phyloP scores from a whole-genome alignment of 2,113 vertebrate genomes.

The Anoplopoma fimbria region DNA sequence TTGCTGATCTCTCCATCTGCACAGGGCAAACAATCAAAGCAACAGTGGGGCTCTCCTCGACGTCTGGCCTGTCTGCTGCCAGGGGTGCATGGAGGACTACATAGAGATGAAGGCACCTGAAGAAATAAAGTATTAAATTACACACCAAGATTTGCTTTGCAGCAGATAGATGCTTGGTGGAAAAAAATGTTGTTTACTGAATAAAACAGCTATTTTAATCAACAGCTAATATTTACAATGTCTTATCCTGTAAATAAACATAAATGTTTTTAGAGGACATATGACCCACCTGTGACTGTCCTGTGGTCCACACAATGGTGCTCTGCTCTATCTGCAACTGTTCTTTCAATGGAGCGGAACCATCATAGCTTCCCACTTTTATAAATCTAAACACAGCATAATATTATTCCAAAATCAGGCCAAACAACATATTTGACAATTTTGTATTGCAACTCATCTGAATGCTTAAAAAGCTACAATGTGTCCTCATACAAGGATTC shows the following conservation, averaged over 20 bases:
- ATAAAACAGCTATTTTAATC: not conserved
- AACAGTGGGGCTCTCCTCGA: slow-evolving; percentile 76
- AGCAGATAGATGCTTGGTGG: not conserved
- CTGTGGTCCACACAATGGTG: slow-evolving; percentile 78
- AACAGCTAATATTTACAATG: not conserved
- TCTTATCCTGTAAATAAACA: not conserved
- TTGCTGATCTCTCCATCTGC: slow-evolving; percentile 83
- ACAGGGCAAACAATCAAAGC: slow-evolving; percentile 84
- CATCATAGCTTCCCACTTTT: slow-evolving; percentile 83
- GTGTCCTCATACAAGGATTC: not conserved
- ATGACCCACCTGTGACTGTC: slow-evolving; percentile 66
- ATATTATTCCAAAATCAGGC: not conserved
- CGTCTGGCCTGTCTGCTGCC: slow-evolving; percentile 78
- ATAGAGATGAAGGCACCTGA: slow-evolving; percentile 81
- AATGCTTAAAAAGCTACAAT: not conserved
- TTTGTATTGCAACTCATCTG: not conserved
- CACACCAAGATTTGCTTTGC: not conserved
- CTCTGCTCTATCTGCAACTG: slow-evolving; percentile 75
- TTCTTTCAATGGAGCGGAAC: slow-evolving; percentile 69
- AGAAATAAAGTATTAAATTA: not conserved
- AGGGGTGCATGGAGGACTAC: slow-evolving; percentile 73
- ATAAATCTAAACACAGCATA: slow-evolving; percentile 55
- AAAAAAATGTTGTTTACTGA: not conserved
- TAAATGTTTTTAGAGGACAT: not conserved
- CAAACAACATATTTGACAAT: not conserved